Evolutionary conservation across 1,140 invertebrate genomes (phyloP).

Genomic region (Drosophila pruinosa): DNA sequence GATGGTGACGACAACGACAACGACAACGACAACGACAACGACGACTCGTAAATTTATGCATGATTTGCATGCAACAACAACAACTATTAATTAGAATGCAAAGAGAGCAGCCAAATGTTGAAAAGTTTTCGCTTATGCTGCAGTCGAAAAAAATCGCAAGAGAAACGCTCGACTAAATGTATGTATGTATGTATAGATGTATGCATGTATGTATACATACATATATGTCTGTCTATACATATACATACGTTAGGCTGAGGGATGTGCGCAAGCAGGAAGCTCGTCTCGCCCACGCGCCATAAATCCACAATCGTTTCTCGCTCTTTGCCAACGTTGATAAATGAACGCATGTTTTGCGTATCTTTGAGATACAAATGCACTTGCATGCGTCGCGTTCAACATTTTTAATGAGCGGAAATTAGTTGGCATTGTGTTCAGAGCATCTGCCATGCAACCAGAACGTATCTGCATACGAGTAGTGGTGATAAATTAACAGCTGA

Average conservation of each 20-base stretch:
- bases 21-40: conserved; percentile 26
- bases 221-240: conserved; percentile 20
- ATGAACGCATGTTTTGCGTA: conserved; percentile 74
- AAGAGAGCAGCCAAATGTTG: conserved; percentile 29
- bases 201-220: not conserved
- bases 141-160: conserved; percentile 5
- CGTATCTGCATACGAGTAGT: conserved; percentile 47
- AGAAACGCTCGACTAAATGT: conserved; percentile 9
- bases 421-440: conserved; percentile 62
- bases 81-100: conserved; percentile 56
- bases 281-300: conserved; percentile 61
- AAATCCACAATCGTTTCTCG: conserved; percentile 60
- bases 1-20: conserved; percentile 34
- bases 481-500: conserved; percentile 60
- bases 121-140: conserved; percentile 26
- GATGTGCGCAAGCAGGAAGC: conserved; percentile 41
- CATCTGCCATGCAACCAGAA: conserved; percentile 28
- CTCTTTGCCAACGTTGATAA: conserved; percentile 56
- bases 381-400: conserved; percentile 38
- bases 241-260: no score
- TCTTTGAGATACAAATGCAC: conserved; percentile 69
- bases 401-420: conserved; percentile 80
- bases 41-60: conserved; percentile 54
- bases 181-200: not conserved
- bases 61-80: conserved; percentile 62